Base-by-base conservation (phyloP, 2,888 invertebrate genomes). In the Cephalotes varians region DNA sequence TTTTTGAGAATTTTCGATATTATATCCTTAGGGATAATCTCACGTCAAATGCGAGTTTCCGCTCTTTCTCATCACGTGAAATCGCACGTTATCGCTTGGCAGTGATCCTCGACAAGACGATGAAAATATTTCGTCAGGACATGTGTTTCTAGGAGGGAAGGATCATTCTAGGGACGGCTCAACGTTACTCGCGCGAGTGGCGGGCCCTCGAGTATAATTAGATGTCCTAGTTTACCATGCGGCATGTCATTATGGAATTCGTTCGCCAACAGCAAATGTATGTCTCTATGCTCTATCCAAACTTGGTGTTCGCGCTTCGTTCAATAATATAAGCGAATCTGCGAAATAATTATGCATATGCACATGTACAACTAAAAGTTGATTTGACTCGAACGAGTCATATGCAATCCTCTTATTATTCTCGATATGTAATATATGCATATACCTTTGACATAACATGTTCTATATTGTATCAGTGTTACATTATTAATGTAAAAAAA, bases 221-320 rank as follows among this genome's bases (percentile, higher is more conserved):
- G 91, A 92, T 91, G 92, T 92, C 91, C 92, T 90, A 92, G 91
- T 92, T 91, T 91, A 91, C 91, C 83, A 72, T 86, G 89, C 86
- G 86, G 90, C 90, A 90, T 92, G 92, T 92, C 92, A 92, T 92
- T 92, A 92, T 91, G 92, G 88, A 91, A 92, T 91, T 89, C 90
- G 88, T 88, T 89, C 88, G 86, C 86, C 79, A 81, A 73, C 82
- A 81, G 88, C 91, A 88, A 91, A 90, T 90, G 88, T 90, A 88
- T 87, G 85, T 84, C 85, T 87, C 82, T 81, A 81, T 79, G 72
- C 84, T 76, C 62, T 77, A 84, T 76, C 81, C 62, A 62, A 49
- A 71, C 84, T 82, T 3, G n/a, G 81, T 82, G 82, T 86, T 82
- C 71, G 58, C 77, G 73, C 60, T 80, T 84, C 80, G 83, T 80